Percentiles rank a stretch among this genome's conserved stretches.
These are phyloP conservation scores for Neuroterus valhalla DNA, from an alignment of 1,140 invertebrate genomes.

Conservation along the genomic window DNA sequence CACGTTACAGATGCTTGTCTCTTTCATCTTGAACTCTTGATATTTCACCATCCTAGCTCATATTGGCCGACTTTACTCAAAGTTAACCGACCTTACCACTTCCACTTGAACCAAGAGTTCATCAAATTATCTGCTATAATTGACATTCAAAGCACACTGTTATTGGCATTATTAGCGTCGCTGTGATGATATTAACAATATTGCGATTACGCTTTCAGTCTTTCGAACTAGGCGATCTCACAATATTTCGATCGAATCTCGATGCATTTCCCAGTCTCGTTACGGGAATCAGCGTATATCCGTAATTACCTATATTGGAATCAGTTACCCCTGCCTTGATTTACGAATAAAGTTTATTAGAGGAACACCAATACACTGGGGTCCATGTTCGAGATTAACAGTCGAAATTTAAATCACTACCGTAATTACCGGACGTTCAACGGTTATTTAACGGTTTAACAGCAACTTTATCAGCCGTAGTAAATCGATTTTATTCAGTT, in stretches of 20 bases:
- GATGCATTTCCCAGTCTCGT: not conserved
- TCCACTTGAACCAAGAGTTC: not conserved
- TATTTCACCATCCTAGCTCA: not conserved
- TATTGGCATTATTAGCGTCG: constrained; percentile 19
- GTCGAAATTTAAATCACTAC: constrained; percentile 1
- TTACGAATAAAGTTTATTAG: not conserved
- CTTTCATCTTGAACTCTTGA: not conserved
- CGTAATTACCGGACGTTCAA: not conserved
- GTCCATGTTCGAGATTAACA: not conserved
- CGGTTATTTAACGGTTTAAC: not conserved
- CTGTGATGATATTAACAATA: constrained; percentile 11
- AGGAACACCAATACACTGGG: not conserved
- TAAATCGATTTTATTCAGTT: too few species aligned
- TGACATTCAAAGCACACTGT: constrained; percentile 13
- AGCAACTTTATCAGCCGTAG: not conserved
- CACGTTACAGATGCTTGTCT: not conserved
- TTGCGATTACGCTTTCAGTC: constrained; percentile 8
- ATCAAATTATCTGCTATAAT: constrained; percentile 29
- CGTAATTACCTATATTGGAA: not conserved
- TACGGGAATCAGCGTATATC: not conserved
- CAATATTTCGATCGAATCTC: constrained; percentile 7
- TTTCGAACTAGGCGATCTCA: constrained; percentile 10
- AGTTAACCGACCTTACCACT: not conserved
- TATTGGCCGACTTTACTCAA: not conserved
- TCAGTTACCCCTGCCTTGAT: not conserved